These are phyloP conservation scores for Chaetodon trifascialis DNA, from an alignment of 2,113 vertebrate species.

Conservation along the genomic window DNA sequence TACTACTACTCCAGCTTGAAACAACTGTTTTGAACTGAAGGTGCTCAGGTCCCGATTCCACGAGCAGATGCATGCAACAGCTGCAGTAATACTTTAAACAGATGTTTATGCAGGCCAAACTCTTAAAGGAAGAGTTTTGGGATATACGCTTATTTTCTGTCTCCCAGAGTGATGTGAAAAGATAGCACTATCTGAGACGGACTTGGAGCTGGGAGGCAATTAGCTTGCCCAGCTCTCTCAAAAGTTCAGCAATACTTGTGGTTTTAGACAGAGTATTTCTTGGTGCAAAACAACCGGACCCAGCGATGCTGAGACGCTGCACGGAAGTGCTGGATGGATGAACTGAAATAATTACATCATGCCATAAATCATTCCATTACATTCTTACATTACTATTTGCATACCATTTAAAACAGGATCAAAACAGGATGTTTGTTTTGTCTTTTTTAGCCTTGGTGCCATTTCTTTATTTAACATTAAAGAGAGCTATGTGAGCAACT, in stretches of 20 bases:
- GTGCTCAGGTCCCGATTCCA: not conserved
- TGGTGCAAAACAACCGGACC: not conserved
- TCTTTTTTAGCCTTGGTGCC: not conserved
- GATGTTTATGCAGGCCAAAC: slow-evolving; percentile 9
- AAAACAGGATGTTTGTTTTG: not conserved
- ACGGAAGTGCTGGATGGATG: not conserved
- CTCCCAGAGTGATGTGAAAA: not conserved
- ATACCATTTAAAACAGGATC: not conserved
- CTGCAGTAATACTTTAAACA: not conserved
- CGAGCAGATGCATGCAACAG: not conserved
- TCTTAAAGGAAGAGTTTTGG: not conserved
- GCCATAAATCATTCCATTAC: not conserved
- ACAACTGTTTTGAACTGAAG: not conserved
- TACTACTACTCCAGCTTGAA: not conserved
- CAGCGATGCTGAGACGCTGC: not conserved
- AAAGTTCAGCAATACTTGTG: not conserved
- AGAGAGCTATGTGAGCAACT: no score
- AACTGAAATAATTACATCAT: not conserved
- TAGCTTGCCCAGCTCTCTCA: not conserved
- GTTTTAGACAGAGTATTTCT: not conserved
- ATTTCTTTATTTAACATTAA: no score
- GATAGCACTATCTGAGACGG: not conserved
- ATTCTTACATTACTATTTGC: not conserved
- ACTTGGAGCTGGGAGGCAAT: slow-evolving; percentile 2
- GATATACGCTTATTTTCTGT: not conserved